Evolutionary conservation across 2,888 invertebrate species (phyloP), one percentile per base, ranked within the genome.

Genomic region (Mellilla xanthometata): DNA sequence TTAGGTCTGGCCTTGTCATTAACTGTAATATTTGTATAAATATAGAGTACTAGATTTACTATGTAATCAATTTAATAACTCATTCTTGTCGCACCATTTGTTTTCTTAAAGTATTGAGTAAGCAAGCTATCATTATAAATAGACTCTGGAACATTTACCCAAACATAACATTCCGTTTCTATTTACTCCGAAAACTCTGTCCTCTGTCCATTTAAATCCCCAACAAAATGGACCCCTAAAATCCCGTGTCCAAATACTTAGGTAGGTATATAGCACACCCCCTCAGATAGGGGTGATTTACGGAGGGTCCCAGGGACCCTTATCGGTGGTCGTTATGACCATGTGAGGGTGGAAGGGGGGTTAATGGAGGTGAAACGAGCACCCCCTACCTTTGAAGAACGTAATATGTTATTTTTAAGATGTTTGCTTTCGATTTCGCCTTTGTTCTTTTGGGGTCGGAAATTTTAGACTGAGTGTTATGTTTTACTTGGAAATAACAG

Each of bases 241-340:
- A 60, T 65, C 55, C 61, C 57, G 68, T 79, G 84, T 83, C 84
- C 85, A 68, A 68, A 61, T 56, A 60, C 41, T 48, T 8, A 8
- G 24, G 3, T 4, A 24, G 24, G 24, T 76, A 79, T 68, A 81
- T 79, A 80, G 69, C 65, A 79, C 80, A 74, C 85, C 82, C 83
- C 76, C 61, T 65, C 62, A 84, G 86, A 84, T 82, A 83, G 69
- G 83, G 84, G 84, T 86, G 88, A 86, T 85, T 88, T 85, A 87
- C 77, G 59, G 83, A 79, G 86, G 84, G 84, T 79, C 86, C 68
- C n/a, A 60, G 75, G 76, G 85, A 82, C 87, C 89, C 89, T 89
- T 89, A 88, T 88, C 88, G 77, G 72, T 77, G 68, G 81, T 82
- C 86, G 88, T 88, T 88, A 88, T 89, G 89, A 89, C 89, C 89